phyloP scores from a whole-genome alignment of 2,113 vertebrate species.

The Cavia aperea region DNA sequence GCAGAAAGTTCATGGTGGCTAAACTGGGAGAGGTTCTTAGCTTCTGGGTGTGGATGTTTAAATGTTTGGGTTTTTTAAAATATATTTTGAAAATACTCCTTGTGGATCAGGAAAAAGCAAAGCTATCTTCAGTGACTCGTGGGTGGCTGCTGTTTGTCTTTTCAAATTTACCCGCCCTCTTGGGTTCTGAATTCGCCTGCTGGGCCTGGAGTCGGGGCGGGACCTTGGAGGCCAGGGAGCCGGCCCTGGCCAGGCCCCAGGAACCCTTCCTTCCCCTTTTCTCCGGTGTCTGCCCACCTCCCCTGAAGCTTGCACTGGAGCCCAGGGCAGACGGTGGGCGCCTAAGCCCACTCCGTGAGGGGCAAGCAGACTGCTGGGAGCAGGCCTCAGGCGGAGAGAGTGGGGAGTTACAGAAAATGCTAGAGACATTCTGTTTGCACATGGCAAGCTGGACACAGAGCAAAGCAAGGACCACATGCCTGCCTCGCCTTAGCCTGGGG shows the following conservation, averaged over 20 bases:
- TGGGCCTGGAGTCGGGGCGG: fast-evolving
- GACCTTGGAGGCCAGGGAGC: neutral
- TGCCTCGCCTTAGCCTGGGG: fast-evolving
- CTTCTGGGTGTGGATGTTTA: neutral
- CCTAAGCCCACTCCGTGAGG: neutral
- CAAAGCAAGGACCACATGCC: neutral
- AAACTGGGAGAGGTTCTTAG: neutral
- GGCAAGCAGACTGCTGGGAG: neutral
- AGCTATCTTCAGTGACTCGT: neutral
- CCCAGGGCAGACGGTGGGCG: fast-evolving
- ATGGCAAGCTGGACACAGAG: neutral
- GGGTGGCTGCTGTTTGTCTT: neutral
- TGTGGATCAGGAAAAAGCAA: neutral
- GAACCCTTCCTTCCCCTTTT: neutral
- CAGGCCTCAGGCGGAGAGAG: neutral
- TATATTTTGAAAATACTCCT: neutral
- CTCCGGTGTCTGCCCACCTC: neutral
- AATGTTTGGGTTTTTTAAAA: neutral
- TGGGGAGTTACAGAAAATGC: neutral
- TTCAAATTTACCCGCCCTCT: fast-evolving
- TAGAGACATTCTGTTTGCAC: neutral
- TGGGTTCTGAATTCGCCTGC: neutral
- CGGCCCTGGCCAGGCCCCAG: neutral
- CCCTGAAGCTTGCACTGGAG: neutral
- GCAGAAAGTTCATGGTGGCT: neutral